These are phyloP conservation scores for Anisognathus igniventris DNA, from an alignment of 2,797 vertebrate genomes.

Conservation along the genomic window DNA sequence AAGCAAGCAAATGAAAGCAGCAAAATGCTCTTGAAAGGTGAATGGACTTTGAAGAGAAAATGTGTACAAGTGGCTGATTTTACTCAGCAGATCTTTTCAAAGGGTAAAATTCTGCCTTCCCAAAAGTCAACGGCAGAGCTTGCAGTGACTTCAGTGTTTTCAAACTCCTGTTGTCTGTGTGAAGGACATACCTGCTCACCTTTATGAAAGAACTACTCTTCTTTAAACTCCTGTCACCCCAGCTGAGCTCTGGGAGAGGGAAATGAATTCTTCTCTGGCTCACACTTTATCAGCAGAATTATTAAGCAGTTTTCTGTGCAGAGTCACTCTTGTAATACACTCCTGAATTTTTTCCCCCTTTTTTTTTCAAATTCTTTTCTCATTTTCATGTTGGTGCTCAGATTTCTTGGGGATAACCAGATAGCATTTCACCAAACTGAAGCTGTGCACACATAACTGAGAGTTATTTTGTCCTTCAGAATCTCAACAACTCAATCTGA, in stretches of 20 bases:
- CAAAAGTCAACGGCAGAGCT: neutral
- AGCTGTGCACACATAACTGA: neutral
- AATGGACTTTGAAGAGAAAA: neutral
- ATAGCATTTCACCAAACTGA: neutral
- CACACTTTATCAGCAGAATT: slow-evolving; percentile 48
- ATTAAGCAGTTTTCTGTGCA: slow-evolving; percentile 53
- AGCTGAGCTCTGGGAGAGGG: slow-evolving; percentile 31
- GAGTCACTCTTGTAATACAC: neutral
- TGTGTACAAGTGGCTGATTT: neutral
- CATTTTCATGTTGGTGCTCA: neutral
- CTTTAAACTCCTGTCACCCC: slow-evolving; percentile 14
- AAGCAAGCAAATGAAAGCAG: neutral
- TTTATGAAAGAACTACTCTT: neutral
- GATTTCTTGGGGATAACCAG: neutral
- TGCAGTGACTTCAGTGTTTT: neutral
- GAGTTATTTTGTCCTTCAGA: slow-evolving; percentile 35
- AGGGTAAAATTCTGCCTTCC: neutral
- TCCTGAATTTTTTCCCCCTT: rapidly evolving
- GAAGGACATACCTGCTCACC: neutral
- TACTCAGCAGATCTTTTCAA: neutral
- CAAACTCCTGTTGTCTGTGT: neutral
- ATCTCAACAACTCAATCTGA: slow-evolving; percentile 14
- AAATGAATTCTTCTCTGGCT: slow-evolving; percentile 33
- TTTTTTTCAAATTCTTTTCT: neutral
- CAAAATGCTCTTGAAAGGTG: neutral